Base-by-base conservation (phyloP, 2,113 vertebrate genomes). In the Vulpes vulpes region DNA sequence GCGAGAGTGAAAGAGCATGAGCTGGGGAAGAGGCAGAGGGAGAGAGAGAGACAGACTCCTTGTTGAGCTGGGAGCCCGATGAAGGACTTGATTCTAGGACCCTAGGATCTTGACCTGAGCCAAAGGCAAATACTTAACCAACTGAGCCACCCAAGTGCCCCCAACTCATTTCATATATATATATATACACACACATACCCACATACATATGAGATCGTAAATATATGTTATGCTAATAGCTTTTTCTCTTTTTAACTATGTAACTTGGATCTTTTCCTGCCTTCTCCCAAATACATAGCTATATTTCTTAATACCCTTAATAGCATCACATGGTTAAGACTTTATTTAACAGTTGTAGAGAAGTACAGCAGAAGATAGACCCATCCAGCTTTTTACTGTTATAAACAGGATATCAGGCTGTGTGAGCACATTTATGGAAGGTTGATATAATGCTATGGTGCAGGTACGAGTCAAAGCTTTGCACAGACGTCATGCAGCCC, bases 251-350 rank as follows among this genome's bases (percentile, higher is more conserved):
- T 85, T 73, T 27, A 95, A 53, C 11, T 51, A 23, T n/a, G 8
- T 76, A 62, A 60, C 16, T 53, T 32, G 84, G 11, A 71, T 85
- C 19, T 87, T 95, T 94, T 62, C 65, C 59, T 69, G 55, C 22
- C 51, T 32, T 95, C 51, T 80, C 53, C 27, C 35, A 91, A 87
- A 65, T 32, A 79, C 12, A n/a, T 32, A 89, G 78, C 80, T 32
- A 95, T 64, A 30, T 82, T 88, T 76, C 43, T 93, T 71, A 95
- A 93, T 25, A 79, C 4, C 9, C 30, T 92, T 60, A 67, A 53
- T 73, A 71, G 19, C 15, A 73, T 43, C 78, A 23, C n/a, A 38
- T 15, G 80, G 43, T 49, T 86, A 51, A 49, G 25, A 79, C 8
- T 12, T 73, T 82, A 74, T 60, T 92, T 86, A 92, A 67, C 8